These are phyloP conservation scores for Halcyon malimbica DNA, from an alignment of 2,113 vertebrate species.

Conservation along the genomic window DNA sequence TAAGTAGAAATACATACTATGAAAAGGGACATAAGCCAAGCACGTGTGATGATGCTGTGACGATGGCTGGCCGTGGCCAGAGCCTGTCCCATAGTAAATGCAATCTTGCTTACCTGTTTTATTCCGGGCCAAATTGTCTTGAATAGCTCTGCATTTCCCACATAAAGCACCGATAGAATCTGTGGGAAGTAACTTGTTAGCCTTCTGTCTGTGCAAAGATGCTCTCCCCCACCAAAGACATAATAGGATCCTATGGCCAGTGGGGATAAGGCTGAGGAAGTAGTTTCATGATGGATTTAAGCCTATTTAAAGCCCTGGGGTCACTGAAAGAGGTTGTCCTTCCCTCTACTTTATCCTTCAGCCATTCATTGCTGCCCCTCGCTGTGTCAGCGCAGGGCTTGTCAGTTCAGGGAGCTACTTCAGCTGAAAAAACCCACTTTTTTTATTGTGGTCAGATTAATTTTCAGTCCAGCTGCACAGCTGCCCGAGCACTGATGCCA, in stretches of 20 bases:
- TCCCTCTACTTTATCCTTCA: slow-evolving; percentile 16
- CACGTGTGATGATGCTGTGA: accelerated
- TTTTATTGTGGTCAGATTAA: slow-evolving; percentile 42
- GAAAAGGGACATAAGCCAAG: neutral
- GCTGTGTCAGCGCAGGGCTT: slow-evolving; percentile 3
- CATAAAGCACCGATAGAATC: neutral
- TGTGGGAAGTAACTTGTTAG: neutral
- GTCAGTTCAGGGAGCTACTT: slow-evolving; percentile 33
- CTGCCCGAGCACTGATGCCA: slow-evolving; percentile 39
- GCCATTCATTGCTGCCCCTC: slow-evolving; percentile 12
- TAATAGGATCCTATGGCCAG: neutral
- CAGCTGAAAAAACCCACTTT: neutral
- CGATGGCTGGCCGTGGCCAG: neutral
- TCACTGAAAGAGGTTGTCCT: slow-evolving; percentile 7
- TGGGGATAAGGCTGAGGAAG: slow-evolving; percentile 21
- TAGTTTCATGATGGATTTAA: slow-evolving; percentile 39
- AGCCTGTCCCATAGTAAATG: neutral
- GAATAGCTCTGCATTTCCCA: neutral
- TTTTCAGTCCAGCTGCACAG: slow-evolving; percentile 49
- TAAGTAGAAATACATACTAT: neutral
- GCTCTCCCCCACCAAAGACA: neutral
- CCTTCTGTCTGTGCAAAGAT: neutral
- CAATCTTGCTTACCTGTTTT: neutral
- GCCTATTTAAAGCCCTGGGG: slow-evolving; percentile 31
- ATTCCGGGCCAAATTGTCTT: neutral